These are phyloP conservation scores for Regulus satrapa DNA, from an alignment of 2,113 vertebrate species.

Conservation along the genomic window DNA sequence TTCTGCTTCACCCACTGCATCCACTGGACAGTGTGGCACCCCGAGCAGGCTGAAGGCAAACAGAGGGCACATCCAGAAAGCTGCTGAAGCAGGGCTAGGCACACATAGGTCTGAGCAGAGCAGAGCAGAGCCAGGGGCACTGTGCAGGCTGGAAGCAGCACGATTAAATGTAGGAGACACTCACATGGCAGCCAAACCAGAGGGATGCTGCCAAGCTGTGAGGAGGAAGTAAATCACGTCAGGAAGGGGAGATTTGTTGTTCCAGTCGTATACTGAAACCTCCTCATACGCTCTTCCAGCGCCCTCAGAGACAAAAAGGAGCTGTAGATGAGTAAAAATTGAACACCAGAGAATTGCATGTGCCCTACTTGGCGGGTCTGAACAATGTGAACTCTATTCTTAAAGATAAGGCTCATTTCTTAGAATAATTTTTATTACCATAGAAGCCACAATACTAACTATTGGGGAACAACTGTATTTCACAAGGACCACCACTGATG, in stretches of 20 bases:
- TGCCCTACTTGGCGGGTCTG: neutral
- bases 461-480: neutral
- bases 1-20: neutral
- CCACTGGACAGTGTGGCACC: neutral
- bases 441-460: neutral
- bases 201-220: neutral
- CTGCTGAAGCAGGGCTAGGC: neutral
- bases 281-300: neutral
- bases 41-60: neutral
- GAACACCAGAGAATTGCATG: neutral
- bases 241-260: neutral
- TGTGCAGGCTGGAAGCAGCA: neutral
- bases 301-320: neutral
- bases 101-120: neutral
- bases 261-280: neutral
- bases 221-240: neutral
- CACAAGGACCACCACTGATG: neutral
- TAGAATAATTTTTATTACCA: neutral
- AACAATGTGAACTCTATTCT: neutral
- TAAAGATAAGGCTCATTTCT: neutral
- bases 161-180: neutral
- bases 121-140: neutral
- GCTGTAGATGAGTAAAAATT: neutral
- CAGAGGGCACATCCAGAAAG: neutral
- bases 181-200: neutral